These are phyloP conservation scores for Gulo gulo DNA, from an alignment of 2,113 vertebrate species.

Conservation along the genomic window DNA sequence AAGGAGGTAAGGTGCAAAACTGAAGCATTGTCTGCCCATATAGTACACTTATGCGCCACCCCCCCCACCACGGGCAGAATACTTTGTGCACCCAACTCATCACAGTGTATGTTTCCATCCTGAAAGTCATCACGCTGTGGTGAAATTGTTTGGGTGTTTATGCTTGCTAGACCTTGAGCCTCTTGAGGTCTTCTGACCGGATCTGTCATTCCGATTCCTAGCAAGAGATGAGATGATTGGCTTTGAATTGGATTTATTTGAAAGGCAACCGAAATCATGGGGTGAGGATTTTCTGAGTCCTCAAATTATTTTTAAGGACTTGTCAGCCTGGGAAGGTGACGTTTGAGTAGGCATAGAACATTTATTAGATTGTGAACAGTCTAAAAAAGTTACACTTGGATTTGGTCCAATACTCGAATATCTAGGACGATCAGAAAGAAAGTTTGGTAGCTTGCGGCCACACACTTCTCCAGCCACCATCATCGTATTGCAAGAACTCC, in stretches of 20 bases:
- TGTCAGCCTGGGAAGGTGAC: not conserved
- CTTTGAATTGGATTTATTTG: not conserved
- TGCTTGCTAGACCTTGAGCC: not conserved
- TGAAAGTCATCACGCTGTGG: not conserved
- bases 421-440: not conserved
- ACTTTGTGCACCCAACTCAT: not conserved
- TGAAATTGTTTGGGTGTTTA: not conserved
- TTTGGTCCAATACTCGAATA: not conserved
- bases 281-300: not conserved
- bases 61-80: not conserved
- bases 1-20: not conserved
- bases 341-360: not conserved
- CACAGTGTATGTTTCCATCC: not conserved
- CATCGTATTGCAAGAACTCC: not conserved
- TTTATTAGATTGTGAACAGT: not conserved
- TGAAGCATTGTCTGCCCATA: not conserved
- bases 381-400: not conserved
- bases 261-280: not conserved
- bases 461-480: not conserved
- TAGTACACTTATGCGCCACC: not conserved
- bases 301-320: not conserved
- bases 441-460: not conserved
- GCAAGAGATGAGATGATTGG: not conserved
- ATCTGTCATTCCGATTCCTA: not conserved
- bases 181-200: not conserved